Evolutionary conservation across 2,888 invertebrate genomes (phyloP).

Genomic region (Chloroclysta siterata): DNA sequence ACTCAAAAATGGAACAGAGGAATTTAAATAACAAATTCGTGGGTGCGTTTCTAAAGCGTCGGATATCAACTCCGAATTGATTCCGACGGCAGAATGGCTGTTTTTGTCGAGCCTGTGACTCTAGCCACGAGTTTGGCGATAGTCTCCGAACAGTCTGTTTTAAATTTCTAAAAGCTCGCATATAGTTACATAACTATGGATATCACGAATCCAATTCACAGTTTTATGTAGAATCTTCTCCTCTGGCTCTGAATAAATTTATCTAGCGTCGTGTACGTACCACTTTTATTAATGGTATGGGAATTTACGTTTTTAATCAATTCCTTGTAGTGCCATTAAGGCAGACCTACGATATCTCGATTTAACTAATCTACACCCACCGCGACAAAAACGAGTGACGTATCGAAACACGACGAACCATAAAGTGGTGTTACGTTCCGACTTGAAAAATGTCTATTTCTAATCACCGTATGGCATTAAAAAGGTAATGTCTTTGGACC

Average conservation of each 20-base stretch:
- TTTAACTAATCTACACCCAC: constrained; percentile 69
- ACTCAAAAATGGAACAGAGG: constrained; percentile 75
- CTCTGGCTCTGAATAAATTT: constrained; percentile 30
- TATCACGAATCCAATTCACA: constrained; percentile 14
- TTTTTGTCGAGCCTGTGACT: constrained; percentile 26
- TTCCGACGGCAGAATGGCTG: constrained; percentile 64
- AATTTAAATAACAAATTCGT: constrained; percentile 82
- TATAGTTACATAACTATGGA: constrained; percentile 35
- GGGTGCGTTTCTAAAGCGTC: constrained; percentile 71
- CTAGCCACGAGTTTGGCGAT: constrained; percentile 8
- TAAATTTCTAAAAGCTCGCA: constrained; percentile 36
- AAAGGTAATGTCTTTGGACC: constrained; percentile 65
- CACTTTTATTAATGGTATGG: constrained; percentile 34
- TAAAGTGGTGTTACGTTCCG: constrained; percentile 51
- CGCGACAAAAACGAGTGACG: constrained; percentile 57
- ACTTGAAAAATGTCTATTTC: constrained; percentile 70
- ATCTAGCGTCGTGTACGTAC: constrained; percentile 27
- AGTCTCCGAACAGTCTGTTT: constrained; percentile 25
- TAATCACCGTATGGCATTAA: constrained; percentile 73
- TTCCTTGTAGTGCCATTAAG: constrained; percentile 63
- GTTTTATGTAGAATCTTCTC: constrained; percentile 28
- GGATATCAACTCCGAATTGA: constrained; percentile 69
- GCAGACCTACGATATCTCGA: constrained; percentile 54
- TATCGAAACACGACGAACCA: constrained; percentile 50
- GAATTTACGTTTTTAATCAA: constrained; percentile 58